A percentile compares a stretch with the other conserved stretches of the same genome.
Evolutionary conservation across 2,113 vertebrate genomes (phyloP).

Genomic region (Eulemur rufifrons): DNA sequence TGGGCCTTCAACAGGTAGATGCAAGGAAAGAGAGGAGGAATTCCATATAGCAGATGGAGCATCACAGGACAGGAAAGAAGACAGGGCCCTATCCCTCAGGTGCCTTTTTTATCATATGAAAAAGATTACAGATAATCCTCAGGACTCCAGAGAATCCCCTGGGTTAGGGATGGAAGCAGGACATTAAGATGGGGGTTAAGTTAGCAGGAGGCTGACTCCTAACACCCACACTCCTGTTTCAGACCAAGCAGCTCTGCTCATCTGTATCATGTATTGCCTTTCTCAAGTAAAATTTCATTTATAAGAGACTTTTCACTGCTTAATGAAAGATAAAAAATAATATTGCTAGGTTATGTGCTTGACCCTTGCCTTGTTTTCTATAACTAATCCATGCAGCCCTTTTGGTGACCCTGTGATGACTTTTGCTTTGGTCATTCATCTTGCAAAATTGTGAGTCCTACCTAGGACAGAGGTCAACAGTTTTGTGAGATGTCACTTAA

Average conservation of each 20-base stretch:
- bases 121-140: not conserved
- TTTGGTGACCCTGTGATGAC: not conserved
- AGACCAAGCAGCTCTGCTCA: not conserved
- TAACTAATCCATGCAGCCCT: not conserved
- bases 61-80: not conserved
- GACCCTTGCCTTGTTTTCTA: not conserved
- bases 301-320: not conserved
- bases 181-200: not conserved
- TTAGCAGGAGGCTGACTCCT: not conserved
- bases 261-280: not conserved
- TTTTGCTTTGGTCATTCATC: not conserved
- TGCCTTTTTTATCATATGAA: not conserved
- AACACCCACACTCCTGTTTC: not conserved
- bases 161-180: not conserved
- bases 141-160: not conserved
- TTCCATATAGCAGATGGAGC: not conserved
- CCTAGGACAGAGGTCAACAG: not conserved
- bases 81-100: not conserved
- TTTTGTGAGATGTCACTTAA: not conserved
- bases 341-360: not conserved
- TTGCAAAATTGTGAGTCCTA: not conserved
- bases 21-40: not conserved
- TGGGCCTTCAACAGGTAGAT: not conserved
- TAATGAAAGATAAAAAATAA: not conserved
- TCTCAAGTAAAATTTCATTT: not conserved